phyloP scores from a whole-genome alignment of 2,888 invertebrate genomes.

The Pollenia griseotomentosa region DNA sequence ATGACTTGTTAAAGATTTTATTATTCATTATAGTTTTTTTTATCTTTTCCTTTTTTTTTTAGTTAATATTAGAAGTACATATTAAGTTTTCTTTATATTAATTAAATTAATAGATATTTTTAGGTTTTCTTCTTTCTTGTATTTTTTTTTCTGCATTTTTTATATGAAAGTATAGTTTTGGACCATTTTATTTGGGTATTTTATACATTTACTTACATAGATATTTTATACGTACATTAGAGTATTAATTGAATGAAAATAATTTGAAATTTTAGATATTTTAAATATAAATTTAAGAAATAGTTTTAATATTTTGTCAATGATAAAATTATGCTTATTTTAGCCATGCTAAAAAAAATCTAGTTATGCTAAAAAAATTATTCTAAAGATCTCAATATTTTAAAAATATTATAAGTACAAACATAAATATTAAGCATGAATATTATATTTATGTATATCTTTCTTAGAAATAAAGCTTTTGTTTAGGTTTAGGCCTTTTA shows the following conservation, averaged over 20 bases:
- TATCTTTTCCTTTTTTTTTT: slow-evolving; percentile 4
- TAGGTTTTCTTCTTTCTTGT: slow-evolving; percentile 12
- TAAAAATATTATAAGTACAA: too few species aligned
- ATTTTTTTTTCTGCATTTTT: slow-evolving; percentile 1
- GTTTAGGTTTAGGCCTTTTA: too few species aligned
- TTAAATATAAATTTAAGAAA: background rate
- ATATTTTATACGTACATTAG: slow-evolving; percentile 14
- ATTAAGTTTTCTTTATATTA: slow-evolving; percentile 16
- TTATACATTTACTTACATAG: slow-evolving; percentile 60
- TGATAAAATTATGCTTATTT: too few species aligned
- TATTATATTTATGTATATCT: too few species aligned
- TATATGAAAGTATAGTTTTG: slow-evolving; percentile 64
- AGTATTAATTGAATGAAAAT: background rate
- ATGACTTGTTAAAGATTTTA: slow-evolving; percentile 15
- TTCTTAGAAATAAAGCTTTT: too few species aligned
- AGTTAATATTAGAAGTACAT: background rate
- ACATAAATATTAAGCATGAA: too few species aligned
- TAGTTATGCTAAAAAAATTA: too few species aligned
- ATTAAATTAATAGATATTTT: slow-evolving; percentile 35
- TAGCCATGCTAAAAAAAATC: too few species aligned
- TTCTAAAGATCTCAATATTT: too few species aligned
- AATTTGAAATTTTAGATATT: slow-evolving; percentile 15
- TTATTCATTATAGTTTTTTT: too few species aligned
- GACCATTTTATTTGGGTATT: slow-evolving; percentile 68
- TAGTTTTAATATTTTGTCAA: background rate